Evolutionary conservation across 1,140 invertebrate species (phyloP), one percentile per base, ranked within the genome.

Genomic region (Calephelis virginiensis): DNA sequence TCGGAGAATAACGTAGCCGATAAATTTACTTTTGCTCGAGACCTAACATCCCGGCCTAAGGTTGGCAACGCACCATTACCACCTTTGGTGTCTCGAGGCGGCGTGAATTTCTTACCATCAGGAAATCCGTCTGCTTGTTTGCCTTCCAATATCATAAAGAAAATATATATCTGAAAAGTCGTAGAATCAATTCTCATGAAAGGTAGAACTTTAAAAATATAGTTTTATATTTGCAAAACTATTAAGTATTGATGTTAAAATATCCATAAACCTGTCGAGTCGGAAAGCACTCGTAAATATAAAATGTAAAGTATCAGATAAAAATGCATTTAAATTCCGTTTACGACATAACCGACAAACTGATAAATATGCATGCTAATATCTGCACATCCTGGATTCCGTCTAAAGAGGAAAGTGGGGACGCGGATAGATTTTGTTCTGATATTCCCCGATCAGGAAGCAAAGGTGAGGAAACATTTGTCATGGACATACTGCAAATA

Each of bases 341-440:
- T 82, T 83, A 83, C 78, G 75, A 70, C 67, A 72, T 70, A 68
- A 75, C 76, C 76, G 77, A 78, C 81, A 72, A 70, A 37, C 7
- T 75, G 75, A 82, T 86, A 83, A 86, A 86, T 86, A 86, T 86
- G 85, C 84, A 86, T 86, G 80, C 80, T 77, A 85, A 86, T 79
- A 78, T 78, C 67, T 71, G 75, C 65, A 81, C 84, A 85, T 86
- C 82, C 84, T 83, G 84, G 82, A 84, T 85, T 86, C 82, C 63
- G 69, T 78, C 76, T 80, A 86, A 84, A 86, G 83, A 85, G 84
- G 84, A 84, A 84, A 81, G 84, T 80, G 79, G 68, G 73, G 76
- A 83, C 80, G 80, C 76, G 81, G 70, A 61, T 72, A 76, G 80
- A 80, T 81, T 82, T 77, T 74, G 62, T 74, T 71, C 73, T 66